These are phyloP conservation scores for Acanthochromis polyacanthus DNA, from an alignment of 2,113 vertebrate species.

Conservation along the genomic window DNA sequence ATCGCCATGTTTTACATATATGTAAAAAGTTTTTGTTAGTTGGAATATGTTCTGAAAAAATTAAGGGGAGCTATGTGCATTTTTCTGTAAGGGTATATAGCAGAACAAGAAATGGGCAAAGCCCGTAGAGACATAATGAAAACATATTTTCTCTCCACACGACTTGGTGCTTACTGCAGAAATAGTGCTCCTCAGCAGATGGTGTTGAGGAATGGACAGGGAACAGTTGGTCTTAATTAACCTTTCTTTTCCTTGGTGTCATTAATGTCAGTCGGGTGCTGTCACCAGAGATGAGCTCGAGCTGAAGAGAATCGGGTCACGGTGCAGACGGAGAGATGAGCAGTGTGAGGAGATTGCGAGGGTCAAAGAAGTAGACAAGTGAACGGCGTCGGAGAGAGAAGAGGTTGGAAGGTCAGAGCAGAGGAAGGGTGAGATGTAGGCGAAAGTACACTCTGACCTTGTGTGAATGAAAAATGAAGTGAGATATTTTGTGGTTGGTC, in stretches of 20 bases:
- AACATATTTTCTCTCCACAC: not conserved
- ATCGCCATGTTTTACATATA: no score
- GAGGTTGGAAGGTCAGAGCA: constrained; percentile 37
- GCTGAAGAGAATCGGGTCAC: constrained; percentile 60
- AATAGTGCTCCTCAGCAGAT: constrained; percentile 59
- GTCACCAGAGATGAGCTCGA: constrained; percentile 70
- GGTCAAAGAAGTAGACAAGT: constrained; percentile 59
- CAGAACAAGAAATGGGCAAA: no score
- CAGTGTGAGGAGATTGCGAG: constrained; percentile 36
- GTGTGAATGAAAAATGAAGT: constrained; percentile 62
- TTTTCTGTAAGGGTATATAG: no score
- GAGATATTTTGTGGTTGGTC: constrained; percentile 25
- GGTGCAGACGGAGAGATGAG: constrained; percentile 65
- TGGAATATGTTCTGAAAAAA: no score
- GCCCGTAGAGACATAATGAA: not conserved
- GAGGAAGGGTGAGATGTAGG: constrained; percentile 15
- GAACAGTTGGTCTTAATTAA: constrained; percentile 82
- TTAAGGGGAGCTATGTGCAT: no score
- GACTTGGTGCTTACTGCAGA: constrained; percentile 1
- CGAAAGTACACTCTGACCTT: constrained; percentile 23
- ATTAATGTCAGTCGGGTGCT: constrained; percentile 77
- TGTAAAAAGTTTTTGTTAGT: no score
- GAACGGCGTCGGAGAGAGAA: constrained; percentile 43
- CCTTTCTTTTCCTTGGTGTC: constrained; percentile 75
- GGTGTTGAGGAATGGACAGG: constrained; percentile 58